A percentile compares a stretch with the other conserved stretches of the same genome.
These are phyloP conservation scores for Henicopernis longicauda DNA, from an alignment of 2,113 vertebrate species.

Conservation along the genomic window DNA sequence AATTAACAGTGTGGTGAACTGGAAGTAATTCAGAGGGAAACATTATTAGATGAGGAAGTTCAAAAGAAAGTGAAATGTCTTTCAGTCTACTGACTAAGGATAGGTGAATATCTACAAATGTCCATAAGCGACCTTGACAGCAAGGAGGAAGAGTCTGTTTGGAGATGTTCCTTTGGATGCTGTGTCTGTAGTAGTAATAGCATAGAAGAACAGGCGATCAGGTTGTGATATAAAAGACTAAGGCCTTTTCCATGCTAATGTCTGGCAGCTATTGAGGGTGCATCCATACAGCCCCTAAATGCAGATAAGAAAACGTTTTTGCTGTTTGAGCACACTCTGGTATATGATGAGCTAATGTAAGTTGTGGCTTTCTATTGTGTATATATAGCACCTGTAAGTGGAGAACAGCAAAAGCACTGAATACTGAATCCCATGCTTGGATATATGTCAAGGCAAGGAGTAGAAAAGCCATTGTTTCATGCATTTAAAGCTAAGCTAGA, in stretches of 20 bases:
- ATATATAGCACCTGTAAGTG: not conserved
- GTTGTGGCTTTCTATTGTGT: not conserved
- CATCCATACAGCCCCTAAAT: not conserved
- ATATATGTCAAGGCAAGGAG: not conserved
- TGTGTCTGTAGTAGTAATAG: not conserved
- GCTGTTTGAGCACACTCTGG: not conserved
- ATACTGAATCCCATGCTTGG: not conserved
- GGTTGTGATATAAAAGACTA: not conserved
- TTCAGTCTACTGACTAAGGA: not conserved
- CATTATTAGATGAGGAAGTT: not conserved
- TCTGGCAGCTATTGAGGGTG: not conserved
- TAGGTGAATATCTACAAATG: not conserved
- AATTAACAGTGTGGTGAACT: constrained; percentile 8
- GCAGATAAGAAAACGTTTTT: not conserved
- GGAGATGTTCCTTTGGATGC: not conserved
- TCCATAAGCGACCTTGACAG: not conserved
- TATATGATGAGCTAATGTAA: not conserved
- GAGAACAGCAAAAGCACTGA: not conserved
- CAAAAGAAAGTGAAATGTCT: not conserved
- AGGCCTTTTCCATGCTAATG: not conserved
- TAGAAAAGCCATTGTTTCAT: not conserved
- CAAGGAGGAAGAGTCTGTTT: not conserved
- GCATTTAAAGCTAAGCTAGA: not conserved
- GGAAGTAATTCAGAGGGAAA: not conserved
- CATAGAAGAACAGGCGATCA: not conserved